Base-by-base conservation (phyloP, 2,797 vertebrate genomes). In the Acipenser transmontanus region DNA sequence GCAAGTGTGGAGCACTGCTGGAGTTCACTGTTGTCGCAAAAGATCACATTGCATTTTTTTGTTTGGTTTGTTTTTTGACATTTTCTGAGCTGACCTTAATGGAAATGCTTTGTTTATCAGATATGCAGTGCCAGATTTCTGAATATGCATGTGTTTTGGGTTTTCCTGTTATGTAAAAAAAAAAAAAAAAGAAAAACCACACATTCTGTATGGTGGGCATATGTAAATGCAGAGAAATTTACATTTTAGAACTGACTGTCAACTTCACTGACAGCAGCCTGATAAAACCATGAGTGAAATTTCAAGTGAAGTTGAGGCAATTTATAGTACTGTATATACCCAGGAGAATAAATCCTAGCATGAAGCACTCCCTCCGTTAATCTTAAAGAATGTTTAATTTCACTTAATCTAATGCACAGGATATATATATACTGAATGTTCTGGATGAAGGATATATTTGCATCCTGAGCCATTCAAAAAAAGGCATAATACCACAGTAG, bases 361-460 rank as follows among this genome's bases (percentile, higher is more conserved):
- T 76, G 76, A 66, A 74, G 81, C 81, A 81, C 74, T 71, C 77
- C 76, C 79, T 86, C 81, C 84, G 88, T 89, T 87, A 80, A 88
- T 89, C 89, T 84, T 84, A 83, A 82, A 80, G 78, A 87, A 86
- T 85, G 80, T 88, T 84, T 87, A 85, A 85, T 87, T 89, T 78
- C 88, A 87, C 84, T 85, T 77, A 70, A 80, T 86, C 76, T 85
- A 72, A 82, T 79, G 69, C 77, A 69, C 77, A 72, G 71, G 75
- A 72, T 17, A 17, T 17, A 17, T 17, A 17, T 17, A 17, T 17
- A 17, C 17, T 17, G 17, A 17, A 17, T 17, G 1, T 1, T 1
- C 17, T 17, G 34, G 34, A 34, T 34, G 34, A 34, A 4, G 34
- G 34, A 34, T 34, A 34, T 34, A 34, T 34, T 34, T 34, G 34